phyloP scores from a whole-genome alignment of 2,797 vertebrate species.

The Darevskia nairensis region DNA sequence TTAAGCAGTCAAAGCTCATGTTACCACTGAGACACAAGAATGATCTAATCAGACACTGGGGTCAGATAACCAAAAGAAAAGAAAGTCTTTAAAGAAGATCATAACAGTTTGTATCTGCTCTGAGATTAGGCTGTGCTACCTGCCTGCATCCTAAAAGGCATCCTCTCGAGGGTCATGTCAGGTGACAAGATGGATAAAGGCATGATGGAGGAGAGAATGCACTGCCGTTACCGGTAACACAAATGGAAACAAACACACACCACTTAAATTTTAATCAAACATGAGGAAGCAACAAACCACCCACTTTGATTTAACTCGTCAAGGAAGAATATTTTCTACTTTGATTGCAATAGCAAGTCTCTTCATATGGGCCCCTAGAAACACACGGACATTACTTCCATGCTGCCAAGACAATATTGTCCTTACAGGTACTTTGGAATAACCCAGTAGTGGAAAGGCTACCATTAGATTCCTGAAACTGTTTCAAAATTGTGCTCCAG shows the following conservation, averaged over 20 bases:
- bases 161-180: not conserved
- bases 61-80: conserved; percentile 39
- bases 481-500: not conserved
- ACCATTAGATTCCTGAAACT: not conserved
- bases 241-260: not conserved
- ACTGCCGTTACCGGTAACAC: not conserved
- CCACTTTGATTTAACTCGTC: conserved; percentile 6
- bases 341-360: not conserved
- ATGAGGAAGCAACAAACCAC: not conserved
- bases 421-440: not conserved
- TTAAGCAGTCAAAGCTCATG: conserved; percentile 53
- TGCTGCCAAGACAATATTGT: not conserved
- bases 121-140: not conserved
- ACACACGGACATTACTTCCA: not conserved
- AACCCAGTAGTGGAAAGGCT: not conserved
- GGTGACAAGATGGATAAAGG: not conserved
- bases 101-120: fast-evolving
- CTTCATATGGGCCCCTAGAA: not conserved
- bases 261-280: conserved; percentile 21
- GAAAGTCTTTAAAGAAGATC: conserved; percentile 33
- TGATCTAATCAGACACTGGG: conserved; percentile 48
- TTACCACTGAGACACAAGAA: conserved; percentile 34
- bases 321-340: not conserved
- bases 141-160: conserved; percentile 18
- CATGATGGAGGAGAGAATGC: conserved; percentile 8